A percentile compares a stretch with the other conserved stretches of the same genome.
phyloP scores from a whole-genome alignment of 2,888 invertebrate species.

The Troides helena region DNA sequence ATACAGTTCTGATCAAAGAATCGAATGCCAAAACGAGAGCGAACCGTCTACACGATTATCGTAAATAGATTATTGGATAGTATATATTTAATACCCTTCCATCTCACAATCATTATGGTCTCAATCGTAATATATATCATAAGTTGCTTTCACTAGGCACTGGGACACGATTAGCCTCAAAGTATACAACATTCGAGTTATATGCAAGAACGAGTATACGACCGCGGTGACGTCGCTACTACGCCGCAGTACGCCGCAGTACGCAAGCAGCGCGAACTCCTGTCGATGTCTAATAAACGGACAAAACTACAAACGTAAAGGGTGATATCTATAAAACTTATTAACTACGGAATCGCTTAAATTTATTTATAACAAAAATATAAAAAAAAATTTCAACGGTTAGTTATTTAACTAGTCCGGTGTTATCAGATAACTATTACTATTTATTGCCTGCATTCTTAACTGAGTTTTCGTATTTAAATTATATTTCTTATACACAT shows the following conservation, averaged over 20 bases:
- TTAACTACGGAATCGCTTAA: not conserved
- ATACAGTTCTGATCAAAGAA: conserved; percentile 4
- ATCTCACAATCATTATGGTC: conserved; percentile 77
- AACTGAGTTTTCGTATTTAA: no score
- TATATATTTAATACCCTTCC: conserved; percentile 60
- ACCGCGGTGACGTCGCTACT: conserved; percentile 41
- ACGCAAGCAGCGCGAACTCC: conserved; percentile 39
- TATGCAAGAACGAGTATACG: conserved; percentile 55
- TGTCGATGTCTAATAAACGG: conserved; percentile 32
- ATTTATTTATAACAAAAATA: not conserved
- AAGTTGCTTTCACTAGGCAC: conserved; percentile 77
- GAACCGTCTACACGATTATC: conserved; percentile 18
- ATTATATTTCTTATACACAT: no score
- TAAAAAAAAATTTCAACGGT: no score
- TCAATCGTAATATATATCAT: conserved; percentile 72
- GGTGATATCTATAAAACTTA: not conserved
- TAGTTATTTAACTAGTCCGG: no score
- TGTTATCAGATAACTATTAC: no score
- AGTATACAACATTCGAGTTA: conserved; percentile 40
- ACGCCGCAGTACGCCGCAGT: conserved; percentile 37
- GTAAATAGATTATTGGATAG: conserved; percentile 23
- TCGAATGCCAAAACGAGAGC: conserved; percentile 1
- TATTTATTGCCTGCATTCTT: no score
- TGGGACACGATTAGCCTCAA: conserved; percentile 70
- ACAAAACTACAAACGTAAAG: not conserved